Percentiles rank a stretch among this genome's conserved stretches.
phyloP scores from a whole-genome alignment of 2,797 vertebrate genomes.

The Epinephelus awoara region DNA sequence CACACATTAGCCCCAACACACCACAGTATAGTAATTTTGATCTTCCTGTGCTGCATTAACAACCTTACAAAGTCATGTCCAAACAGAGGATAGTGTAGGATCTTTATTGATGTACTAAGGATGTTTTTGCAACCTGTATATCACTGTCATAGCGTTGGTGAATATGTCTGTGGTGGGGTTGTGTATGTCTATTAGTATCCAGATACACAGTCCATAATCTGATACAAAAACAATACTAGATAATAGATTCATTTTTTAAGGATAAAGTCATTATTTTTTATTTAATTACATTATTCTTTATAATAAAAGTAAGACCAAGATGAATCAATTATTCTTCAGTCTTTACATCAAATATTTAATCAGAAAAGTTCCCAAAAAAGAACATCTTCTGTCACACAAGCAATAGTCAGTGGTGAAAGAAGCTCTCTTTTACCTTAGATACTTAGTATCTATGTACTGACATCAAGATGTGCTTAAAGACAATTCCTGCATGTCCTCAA shows the following conservation, averaged over 20 bases:
- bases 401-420: too few species aligned
- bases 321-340: background rate
- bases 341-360: too few species aligned
- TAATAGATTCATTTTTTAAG: too few species aligned
- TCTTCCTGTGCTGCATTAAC: slow-evolving; percentile 2
- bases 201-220: background rate
- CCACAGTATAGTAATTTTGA: background rate
- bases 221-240: background rate
- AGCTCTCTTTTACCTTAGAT: too few species aligned
- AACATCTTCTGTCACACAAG: too few species aligned
- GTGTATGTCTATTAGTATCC: background rate
- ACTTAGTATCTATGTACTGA: too few species aligned
- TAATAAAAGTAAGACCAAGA: background rate
- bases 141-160: background rate
- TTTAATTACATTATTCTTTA: background rate
- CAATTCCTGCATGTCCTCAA: too few species aligned
- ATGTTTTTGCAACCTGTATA: background rate
- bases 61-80: background rate
- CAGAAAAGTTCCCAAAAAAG: too few species aligned
- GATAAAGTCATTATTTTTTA: background rate
- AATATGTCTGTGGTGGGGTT: background rate
- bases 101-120: background rate
- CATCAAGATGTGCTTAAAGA: too few species aligned
- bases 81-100: background rate
- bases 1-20: too few species aligned